Percentiles rank a stretch among this genome's conserved stretches.
Evolutionary conservation across 2,113 vertebrate genomes (phyloP).

Genomic region (Mormoops blainvillei): DNA sequence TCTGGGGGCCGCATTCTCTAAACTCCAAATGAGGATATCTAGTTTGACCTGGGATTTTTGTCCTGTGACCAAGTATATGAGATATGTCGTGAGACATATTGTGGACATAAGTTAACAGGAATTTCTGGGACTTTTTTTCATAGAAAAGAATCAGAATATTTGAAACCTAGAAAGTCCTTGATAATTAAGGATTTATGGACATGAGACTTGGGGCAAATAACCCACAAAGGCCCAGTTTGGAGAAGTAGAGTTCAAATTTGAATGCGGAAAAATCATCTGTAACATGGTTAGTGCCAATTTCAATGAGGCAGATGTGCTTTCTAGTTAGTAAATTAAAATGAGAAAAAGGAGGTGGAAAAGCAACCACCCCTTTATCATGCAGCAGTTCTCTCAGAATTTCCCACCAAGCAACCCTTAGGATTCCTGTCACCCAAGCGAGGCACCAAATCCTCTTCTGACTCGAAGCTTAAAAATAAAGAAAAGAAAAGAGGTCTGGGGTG

Average conservation of each 20-base stretch:
- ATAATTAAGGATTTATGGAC: neutral
- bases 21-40: neutral
- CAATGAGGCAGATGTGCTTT: neutral
- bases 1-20: neutral
- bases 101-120: neutral
- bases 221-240: neutral
- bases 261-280: neutral
- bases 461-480: neutral
- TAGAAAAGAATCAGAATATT: constrained; percentile 28
- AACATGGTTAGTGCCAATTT: neutral
- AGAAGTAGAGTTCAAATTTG: neutral
- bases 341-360: neutral
- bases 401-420: neutral
- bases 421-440: neutral
- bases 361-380: neutral
- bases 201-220: neutral
- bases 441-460: neutral
- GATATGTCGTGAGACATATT: neutral
- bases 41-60: neutral
- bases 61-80: neutral
- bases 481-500: neutral
- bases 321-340: neutral
- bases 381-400: neutral
- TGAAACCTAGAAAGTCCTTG: constrained; percentile 8
- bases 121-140: neutral